Base-by-base conservation (phyloP, 2,797 vertebrate genomes). In the Oryzias dopingdopingensis region DNA sequence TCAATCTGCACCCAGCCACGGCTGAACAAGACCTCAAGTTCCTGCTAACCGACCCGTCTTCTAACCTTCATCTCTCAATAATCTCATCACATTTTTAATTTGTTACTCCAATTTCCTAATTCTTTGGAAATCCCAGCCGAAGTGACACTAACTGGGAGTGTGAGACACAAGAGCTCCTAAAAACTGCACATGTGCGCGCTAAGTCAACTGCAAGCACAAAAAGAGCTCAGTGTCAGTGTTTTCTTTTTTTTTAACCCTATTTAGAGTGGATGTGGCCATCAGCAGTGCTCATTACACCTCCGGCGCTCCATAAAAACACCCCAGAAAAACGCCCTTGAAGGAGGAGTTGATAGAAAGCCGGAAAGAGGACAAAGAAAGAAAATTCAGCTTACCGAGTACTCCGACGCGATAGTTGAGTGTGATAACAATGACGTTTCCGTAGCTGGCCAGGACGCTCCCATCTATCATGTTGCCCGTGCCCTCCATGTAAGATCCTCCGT, bases 391-490 rank as follows among this genome's bases (percentile, higher is more conserved):
- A 98, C 97, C 96, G 32, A 98, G 91, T 72, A 98, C 96, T 63
- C 97, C 97, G 24, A 99, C 96, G 14, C 97, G 96, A 90, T 98
- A 98, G 95, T 99, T 99, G 85, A 99, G 93, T 63, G 97, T 99
- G 92, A 99, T 98, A 82, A 98, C 96, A 56, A 99, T 98, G 90
- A 99, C 96, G 46, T 98, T 99, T 57, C 97, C 97, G 0, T 99
- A 99, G 93, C 97, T 99, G 88, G 97, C 97, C 86, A 99, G 90
- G 67, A 99, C 88, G 23, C 96, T 98, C 83, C 96, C 97, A 56
- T 99, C 97, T 50, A 99, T 98, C 96, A 99, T 98, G 93, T 99
- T 99, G 68, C 97, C 97, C 0, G 96, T 99, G 74, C 97, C 97
- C 86, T 99, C 97, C 96, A 98, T 99, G 93, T 98, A 99, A 1